A percentile compares a stretch with the other conserved stretches of the same genome.
Conservation (phyloP, 1,140 invertebrate species). For the Bilobella aurantiaca region DNA sequence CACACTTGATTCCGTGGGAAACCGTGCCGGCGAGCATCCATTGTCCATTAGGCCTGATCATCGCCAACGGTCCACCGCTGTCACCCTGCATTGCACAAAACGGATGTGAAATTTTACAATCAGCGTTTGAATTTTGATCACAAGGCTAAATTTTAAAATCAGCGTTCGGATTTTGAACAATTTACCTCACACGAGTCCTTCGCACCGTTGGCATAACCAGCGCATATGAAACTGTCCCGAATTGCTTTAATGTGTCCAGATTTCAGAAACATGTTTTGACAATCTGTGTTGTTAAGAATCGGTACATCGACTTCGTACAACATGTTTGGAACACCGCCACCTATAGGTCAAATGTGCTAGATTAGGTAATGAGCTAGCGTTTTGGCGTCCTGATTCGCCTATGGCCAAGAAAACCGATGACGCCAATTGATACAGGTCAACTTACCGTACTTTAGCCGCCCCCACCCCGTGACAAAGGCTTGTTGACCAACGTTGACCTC, state of each 20-base stretch:
- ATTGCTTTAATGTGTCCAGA: slow-evolving; percentile 79
- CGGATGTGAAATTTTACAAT: not conserved
- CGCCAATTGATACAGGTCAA: too few species aligned
- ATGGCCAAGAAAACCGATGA: too few species aligned
- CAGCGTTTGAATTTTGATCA: not conserved
- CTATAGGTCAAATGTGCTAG: slow-evolving; percentile 40
- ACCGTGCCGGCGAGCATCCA: slow-evolving; percentile 87
- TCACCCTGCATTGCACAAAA: slow-evolving; percentile 62
- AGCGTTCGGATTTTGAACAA: not conserved
- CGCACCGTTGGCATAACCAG: slow-evolving; percentile 81
- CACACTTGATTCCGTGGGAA: slow-evolving; percentile 64
- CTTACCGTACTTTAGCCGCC: slow-evolving; percentile 32
- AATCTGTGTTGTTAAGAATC: slow-evolving; percentile 78
- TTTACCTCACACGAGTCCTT: slow-evolving; percentile 88
- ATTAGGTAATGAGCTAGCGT: not conserved
- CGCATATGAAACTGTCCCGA: slow-evolving; percentile 80
- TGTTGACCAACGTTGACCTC: slow-evolving; percentile 60
- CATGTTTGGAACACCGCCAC: slow-evolving; percentile 74
- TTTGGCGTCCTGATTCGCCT: slow-evolving; percentile 29
- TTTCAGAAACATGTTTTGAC: slow-evolving; percentile 86
- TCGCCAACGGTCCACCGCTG: slow-evolving; percentile 79
- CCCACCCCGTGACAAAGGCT: slow-evolving; percentile 31
- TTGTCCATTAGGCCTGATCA: slow-evolving; percentile 67
- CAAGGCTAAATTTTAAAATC: not conserved
- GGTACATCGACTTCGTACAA: slow-evolving; percentile 86